These are phyloP conservation scores for Taxidea taxus DNA, from an alignment of 2,113 vertebrate species.

Conservation along the genomic window DNA sequence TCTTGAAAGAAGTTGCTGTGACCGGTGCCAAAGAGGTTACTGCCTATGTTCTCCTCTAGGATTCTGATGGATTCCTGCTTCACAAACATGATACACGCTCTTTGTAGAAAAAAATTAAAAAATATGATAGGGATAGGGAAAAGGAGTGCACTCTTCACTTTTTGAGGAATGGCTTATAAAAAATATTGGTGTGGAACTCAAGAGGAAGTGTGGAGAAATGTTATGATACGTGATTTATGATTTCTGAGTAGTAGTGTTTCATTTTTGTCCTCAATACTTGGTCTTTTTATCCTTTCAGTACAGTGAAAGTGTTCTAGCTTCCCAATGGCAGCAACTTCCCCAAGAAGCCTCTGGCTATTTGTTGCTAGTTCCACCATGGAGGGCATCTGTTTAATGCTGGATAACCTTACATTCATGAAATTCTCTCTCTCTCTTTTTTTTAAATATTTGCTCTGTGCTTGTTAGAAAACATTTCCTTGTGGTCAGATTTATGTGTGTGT, in stretches of 20 bases:
- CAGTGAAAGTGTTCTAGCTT: not conserved
- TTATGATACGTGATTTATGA: not conserved
- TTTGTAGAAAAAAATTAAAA: not conserved
- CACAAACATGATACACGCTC: not conserved
- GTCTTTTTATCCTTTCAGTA: not conserved
- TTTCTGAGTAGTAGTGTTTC: not conserved
- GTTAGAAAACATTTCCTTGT: slow-evolving; percentile 2
- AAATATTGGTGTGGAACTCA: not conserved
- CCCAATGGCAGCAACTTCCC: not conserved
- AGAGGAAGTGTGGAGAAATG: not conserved
- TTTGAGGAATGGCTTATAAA: not conserved
- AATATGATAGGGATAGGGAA: not conserved
- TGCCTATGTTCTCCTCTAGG: too few species aligned
- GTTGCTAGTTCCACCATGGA: not conserved
- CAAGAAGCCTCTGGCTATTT: not conserved
- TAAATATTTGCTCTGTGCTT: not conserved
- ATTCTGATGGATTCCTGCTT: not conserved
- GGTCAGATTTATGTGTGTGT: not conserved
- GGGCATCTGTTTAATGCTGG: not conserved
- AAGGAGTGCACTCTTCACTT: not conserved
- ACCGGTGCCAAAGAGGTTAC: too few species aligned
- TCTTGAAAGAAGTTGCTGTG: too few species aligned
- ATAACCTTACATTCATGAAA: not conserved
- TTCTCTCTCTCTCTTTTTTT: not conserved
- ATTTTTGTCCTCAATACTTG: not conserved